Percentiles rank a stretch among this genome's conserved stretches.
Conservation (phyloP, 37 sponge, comb jelly and placozoan genomes). For the Tethya wilhelma region DNA sequence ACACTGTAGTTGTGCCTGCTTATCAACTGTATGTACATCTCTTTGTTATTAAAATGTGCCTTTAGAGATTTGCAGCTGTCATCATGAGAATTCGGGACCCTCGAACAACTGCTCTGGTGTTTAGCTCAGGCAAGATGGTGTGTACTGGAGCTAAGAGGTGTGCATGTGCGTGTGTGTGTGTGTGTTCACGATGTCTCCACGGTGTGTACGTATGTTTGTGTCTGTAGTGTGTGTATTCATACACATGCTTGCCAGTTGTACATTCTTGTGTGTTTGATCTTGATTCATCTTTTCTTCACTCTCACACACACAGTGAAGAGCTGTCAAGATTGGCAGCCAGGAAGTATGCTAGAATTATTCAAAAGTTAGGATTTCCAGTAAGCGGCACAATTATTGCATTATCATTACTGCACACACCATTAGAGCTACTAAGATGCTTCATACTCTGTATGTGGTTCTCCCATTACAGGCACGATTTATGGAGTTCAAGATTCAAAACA, state of each 20-base stretch:
- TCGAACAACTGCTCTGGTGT: constrained; percentile 96
- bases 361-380: constrained; percentile 97
- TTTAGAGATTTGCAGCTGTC: constrained; percentile 99
- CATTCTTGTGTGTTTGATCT: no score
- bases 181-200: no score
- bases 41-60: background rate
- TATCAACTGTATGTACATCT: no score
- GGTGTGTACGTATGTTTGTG: no score
- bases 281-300: background rate
- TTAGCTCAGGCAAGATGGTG: constrained; percentile 99
- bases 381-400: constrained; percentile 1
- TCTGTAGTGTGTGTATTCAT: no score
- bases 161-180: no score
- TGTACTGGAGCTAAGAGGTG: constrained; percentile 99
- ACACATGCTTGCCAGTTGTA: no score
- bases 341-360: constrained; percentile 98
- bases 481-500: constrained; percentile 98
- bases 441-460: background rate
- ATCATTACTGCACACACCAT: background rate
- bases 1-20: background rate
- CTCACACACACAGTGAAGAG: constrained; percentile 73
- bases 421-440: background rate
- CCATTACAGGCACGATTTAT: constrained; percentile 97
- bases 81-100: constrained; percentile 99
- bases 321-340: constrained; percentile 95